Evolutionary conservation across 2,888 invertebrate species (phyloP), one percentile per base, ranked within the genome.

Genomic region (Nephrocerus scutellatus): DNA sequence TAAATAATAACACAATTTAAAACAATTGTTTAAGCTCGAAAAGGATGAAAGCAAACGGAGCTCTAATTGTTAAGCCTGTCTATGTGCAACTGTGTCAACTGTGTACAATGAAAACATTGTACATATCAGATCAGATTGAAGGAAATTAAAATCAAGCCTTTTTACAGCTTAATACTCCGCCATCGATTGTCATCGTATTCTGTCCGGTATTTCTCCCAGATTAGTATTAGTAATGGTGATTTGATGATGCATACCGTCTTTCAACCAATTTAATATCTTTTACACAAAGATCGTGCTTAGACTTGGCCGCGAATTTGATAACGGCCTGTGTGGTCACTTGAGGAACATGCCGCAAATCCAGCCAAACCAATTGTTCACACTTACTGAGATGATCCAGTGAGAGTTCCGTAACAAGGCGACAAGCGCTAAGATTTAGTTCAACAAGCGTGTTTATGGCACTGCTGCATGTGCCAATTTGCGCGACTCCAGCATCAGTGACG

Each of bases 401-500:
- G 10, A 76, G 74, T 66, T 90, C 89, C 0, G 89, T 87, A 25
- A 90, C 77, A 55, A 86, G 72, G 36, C 84, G 79, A 63, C 89
- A 88, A 50, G 84, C 84, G 38, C 87, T 84, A 51, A 91, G 71
- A 66, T 89, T 87, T 22, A 91, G 72, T 47, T 80, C 79, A 43
- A 77, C 73, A 46, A 91, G 71, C 16, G 80, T 79, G 29, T 70
- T 72, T 8, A 74, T 66, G 4, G 75, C 73, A n/a, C 80, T 79
- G 43, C 83, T 80, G 20, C 79, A 76, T 43, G 86, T 82, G 35
- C 84, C 83, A 29, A 91, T 72, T 66, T 89, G 88, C 18, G 89
- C 88, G 32, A 92, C 84, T 30, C 91, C 91, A 9, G 89, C 87
- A 66, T 93, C 91, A 1, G 90, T 88, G 25, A 93, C 77, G 16